These are phyloP conservation scores for Semaprochilodus insignis DNA, from an alignment of 2,797 vertebrate genomes.

Conservation along the genomic window DNA sequence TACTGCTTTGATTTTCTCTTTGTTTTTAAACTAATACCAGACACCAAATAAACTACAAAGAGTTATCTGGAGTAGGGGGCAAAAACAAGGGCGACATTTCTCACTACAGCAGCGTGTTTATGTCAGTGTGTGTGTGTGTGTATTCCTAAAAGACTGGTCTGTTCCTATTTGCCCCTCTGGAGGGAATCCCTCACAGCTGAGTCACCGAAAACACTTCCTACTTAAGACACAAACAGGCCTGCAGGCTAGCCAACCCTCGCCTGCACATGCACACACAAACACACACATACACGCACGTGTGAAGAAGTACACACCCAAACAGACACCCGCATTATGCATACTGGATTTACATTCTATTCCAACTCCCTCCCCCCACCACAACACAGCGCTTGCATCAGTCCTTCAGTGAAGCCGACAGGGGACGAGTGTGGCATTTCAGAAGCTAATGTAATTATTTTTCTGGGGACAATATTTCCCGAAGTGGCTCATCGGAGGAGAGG, in stretches of 20 bases:
- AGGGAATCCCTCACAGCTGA: conserved; percentile 88
- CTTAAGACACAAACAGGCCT: conserved; percentile 77
- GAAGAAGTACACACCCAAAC: conserved; percentile 40
- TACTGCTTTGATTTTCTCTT: no score
- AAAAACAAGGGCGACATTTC: not conserved
- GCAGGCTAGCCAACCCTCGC: conserved; percentile 63
- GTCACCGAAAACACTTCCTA: conserved; percentile 83
- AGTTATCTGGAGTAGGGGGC: conserved; percentile 9
- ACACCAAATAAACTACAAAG: conserved; percentile 43
- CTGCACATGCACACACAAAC: conserved; percentile 25
- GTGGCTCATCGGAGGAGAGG: conserved; percentile 54
- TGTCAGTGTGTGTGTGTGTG: conserved; percentile 24
- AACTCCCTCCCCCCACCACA: not conserved
- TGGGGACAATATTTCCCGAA: conserved; percentile 61
- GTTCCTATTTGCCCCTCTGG: conserved; percentile 78
- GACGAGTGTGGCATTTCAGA: conserved; percentile 64
- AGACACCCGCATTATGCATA: conserved; percentile 46
- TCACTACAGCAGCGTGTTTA: not conserved
- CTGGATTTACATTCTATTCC: conserved; percentile 6
- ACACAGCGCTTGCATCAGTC: conserved; percentile 70
- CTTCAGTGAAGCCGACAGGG: conserved; percentile 64
- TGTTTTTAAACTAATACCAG: no score
- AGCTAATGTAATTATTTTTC: conserved; percentile 73
- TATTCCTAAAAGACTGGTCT: conserved; percentile 64
- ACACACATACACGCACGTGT: conserved; percentile 47